A percentile compares a stretch with the other conserved stretches of the same genome.
Conservation (phyloP, 2,113 vertebrate species). For the Platichthys flesus region DNA sequence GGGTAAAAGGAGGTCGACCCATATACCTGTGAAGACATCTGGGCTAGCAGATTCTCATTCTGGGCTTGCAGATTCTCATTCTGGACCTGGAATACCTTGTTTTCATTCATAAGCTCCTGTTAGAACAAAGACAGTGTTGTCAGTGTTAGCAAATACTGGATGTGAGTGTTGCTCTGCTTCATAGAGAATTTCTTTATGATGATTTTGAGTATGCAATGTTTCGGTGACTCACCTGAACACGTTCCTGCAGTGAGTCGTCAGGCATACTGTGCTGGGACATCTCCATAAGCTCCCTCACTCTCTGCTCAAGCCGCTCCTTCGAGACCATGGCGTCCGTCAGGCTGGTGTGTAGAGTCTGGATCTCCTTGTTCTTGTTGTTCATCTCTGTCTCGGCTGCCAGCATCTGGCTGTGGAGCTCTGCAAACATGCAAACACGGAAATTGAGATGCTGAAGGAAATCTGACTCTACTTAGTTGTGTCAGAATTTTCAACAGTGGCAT, state of each 20-base stretch:
- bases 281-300: conserved; percentile 91
- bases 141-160: not conserved
- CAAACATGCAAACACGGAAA: not conserved
- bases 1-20: conserved; percentile 25
- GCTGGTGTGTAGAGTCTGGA: conserved; percentile 93
- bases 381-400: conserved; percentile 87
- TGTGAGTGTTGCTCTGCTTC: not conserved
- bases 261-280: conserved; percentile 89
- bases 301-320: conserved; percentile 94
- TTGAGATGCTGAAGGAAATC: not conserved
- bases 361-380: conserved; percentile 87
- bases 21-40: conserved; percentile 91
- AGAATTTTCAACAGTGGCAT: not conserved
- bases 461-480: not conserved
- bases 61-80: conserved; percentile 90
- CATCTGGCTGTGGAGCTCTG: conserved; percentile 94
- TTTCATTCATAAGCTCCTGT: conserved; percentile 95
- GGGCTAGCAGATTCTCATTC: conserved; percentile 90
- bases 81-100: conserved; percentile 90
- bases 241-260: conserved; percentile 88
- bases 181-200: not conserved
- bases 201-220: not conserved
- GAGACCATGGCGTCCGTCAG: conserved; percentile 92
- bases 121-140: conserved; percentile 12
- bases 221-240: conserved; percentile 76